Evolutionary conservation across 2,888 invertebrate genomes (phyloP).

Genomic region (Lithosia quadra): DNA sequence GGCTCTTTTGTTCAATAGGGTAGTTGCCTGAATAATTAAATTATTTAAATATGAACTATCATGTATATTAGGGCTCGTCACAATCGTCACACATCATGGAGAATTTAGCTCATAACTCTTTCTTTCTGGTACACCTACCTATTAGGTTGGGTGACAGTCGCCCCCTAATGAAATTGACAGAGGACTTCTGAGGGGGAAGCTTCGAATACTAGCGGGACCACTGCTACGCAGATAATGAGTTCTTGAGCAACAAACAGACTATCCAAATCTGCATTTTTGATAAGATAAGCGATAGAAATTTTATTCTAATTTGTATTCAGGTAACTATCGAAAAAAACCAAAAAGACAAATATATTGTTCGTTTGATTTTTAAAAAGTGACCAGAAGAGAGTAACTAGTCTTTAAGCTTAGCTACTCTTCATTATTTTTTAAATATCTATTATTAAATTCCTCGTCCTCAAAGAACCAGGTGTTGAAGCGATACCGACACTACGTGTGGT

Average conservation of each 20-base stretch:
- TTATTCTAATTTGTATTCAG: neutral
- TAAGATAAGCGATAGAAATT: no score
- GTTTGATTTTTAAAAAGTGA: constrained; percentile 16
- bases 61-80: neutral
- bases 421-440: constrained; percentile 6
- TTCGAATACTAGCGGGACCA: no score
- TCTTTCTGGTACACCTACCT: no score
- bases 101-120: neutral
- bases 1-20: neutral
- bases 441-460: neutral
- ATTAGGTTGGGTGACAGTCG: no score
- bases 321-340: neutral
- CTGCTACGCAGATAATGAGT: no score
- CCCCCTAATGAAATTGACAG: no score
- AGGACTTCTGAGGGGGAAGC: no score
- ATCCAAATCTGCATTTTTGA: neutral
- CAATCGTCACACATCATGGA: neutral
- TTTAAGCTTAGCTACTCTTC: constrained; percentile 38
- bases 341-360: neutral
- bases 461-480: constrained; percentile 4
- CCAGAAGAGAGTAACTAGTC: constrained; percentile 22
- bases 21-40: neutral
- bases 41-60: neutral
- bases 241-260: neutral
- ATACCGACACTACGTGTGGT: constrained; percentile 15